A percentile compares a stretch with the other conserved stretches of the same genome.
phyloP scores from a whole-genome alignment of 2,888 invertebrate species.

The Carterocephalus palaemon region DNA sequence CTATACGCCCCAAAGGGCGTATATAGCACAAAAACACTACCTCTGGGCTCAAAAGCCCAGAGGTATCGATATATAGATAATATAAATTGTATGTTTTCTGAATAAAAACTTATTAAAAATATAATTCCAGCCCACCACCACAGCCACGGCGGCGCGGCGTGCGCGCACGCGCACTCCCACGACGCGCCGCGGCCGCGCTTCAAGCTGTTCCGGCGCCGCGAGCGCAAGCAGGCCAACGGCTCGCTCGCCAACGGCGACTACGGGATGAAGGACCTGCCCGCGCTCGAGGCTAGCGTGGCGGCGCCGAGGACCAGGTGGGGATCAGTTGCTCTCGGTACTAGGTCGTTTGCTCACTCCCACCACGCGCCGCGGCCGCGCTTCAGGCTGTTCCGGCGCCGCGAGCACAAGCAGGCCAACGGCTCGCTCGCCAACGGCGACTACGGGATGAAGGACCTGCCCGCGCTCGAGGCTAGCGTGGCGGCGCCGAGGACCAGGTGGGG shows the following conservation, averaged over 20 bases:
- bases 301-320: slow-evolving; percentile 45
- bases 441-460: slow-evolving; percentile 56
- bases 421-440: slow-evolving; percentile 64
- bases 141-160: slow-evolving; percentile 66
- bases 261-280: slow-evolving; percentile 56
- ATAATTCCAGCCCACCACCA: slow-evolving; percentile 74
- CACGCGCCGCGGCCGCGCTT: slow-evolving; percentile 43
- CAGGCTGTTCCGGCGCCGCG: slow-evolving; percentile 47
- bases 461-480: slow-evolving; percentile 46
- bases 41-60: no score
- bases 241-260: slow-evolving; percentile 64
- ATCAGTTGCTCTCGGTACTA: background rate
- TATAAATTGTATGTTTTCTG: no score
- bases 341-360: slow-evolving; percentile 57
- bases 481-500: slow-evolving; percentile 45
- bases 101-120: no score
- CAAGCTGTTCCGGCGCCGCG: slow-evolving; percentile 47
- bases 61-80: no score
- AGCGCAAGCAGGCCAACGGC: slow-evolving; percentile 52
- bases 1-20: no score
- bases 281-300: slow-evolving; percentile 46
- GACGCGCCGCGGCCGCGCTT: slow-evolving; percentile 43
- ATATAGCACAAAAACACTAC: no score
- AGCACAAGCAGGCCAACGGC: slow-evolving; percentile 52
- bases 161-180: slow-evolving; percentile 57